Evolutionary conservation across 92 coral and sea anemone genomes (phyloP).

Genomic region (Actinostola sp.): DNA sequence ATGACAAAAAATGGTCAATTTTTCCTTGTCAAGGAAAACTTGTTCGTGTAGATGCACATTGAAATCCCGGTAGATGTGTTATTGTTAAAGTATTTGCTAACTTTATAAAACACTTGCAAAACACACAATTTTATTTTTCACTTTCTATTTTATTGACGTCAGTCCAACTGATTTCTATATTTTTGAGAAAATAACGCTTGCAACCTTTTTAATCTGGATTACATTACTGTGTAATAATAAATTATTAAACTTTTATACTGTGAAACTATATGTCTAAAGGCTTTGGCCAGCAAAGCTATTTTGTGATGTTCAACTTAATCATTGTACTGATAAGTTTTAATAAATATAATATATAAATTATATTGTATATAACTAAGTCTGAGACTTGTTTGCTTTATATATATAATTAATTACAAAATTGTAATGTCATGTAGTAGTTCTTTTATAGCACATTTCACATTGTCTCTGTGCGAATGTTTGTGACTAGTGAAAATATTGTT

Average conservation of each 20-base stretch:
- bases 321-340: neutral
- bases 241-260: too few species aligned
- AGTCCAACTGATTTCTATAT: conserved; percentile 21
- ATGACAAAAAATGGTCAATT: too few species aligned
- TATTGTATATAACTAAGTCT: neutral
- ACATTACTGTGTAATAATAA: conserved; percentile 4
- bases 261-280: neutral
- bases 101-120: neutral
- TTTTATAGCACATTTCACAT: too few species aligned
- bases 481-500: too few species aligned
- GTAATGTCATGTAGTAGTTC: too few species aligned
- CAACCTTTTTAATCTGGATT: too few species aligned
- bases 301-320: neutral
- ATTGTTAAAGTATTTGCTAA: too few species aligned
- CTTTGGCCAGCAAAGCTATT: conserved; percentile 34
- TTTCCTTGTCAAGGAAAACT: too few species aligned
- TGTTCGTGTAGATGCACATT: too few species aligned
- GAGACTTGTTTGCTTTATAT: conserved; percentile 1
- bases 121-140: neutral
- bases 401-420: too few species aligned
- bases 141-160: conserved; percentile 8
- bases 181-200: conserved; percentile 18
- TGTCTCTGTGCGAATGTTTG: too few species aligned
- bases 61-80: too few species aligned
- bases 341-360: conserved; percentile 10